These are phyloP conservation scores for Aporrectodea caliginosa DNA, from an alignment of 1,140 invertebrate species.

Conservation along the genomic window DNA sequence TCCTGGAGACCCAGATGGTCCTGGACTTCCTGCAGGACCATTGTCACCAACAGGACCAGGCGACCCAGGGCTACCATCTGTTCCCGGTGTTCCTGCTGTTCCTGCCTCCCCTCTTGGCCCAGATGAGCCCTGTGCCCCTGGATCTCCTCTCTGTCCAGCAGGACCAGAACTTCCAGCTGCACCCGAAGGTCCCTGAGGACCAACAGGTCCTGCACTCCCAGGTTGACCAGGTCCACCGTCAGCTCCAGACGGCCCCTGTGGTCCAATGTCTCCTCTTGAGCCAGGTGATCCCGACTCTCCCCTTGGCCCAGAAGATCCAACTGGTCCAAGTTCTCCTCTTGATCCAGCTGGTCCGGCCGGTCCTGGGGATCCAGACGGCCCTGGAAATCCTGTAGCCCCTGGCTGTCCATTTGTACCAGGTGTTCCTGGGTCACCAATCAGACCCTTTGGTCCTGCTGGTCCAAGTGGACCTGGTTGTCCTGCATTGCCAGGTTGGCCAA, in stretches of 20 bases:
- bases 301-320: constrained; percentile 37
- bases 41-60: constrained; percentile 66
- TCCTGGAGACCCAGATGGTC: constrained; percentile 45
- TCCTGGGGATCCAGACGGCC: constrained; percentile 6
- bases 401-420: constrained; percentile 4
- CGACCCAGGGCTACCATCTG: constrained; percentile 60
- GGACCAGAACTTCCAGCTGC: constrained; percentile 58
- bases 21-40: constrained; percentile 68
- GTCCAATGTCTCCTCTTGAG: constrained; percentile 48
- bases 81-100: constrained; percentile 64
- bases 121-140: not conserved
- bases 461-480: constrained; percentile 12
- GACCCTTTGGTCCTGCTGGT: not conserved
- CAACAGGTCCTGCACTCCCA: constrained; percentile 60
- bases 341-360: constrained; percentile 8
- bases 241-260: constrained; percentile 48
- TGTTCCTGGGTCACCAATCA: not conserved
- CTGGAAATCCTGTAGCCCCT: constrained; percentile 6
- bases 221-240: constrained; percentile 48
- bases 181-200: constrained; percentile 70
- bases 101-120: constrained; percentile 60
- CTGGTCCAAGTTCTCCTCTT: not conserved
- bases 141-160: constrained; percentile 13
- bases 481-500: not conserved
- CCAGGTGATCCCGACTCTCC: constrained; percentile 51